These are phyloP conservation scores for Drosophila lini DNA, from an alignment of 1,140 invertebrate species.

Conservation along the genomic window DNA sequence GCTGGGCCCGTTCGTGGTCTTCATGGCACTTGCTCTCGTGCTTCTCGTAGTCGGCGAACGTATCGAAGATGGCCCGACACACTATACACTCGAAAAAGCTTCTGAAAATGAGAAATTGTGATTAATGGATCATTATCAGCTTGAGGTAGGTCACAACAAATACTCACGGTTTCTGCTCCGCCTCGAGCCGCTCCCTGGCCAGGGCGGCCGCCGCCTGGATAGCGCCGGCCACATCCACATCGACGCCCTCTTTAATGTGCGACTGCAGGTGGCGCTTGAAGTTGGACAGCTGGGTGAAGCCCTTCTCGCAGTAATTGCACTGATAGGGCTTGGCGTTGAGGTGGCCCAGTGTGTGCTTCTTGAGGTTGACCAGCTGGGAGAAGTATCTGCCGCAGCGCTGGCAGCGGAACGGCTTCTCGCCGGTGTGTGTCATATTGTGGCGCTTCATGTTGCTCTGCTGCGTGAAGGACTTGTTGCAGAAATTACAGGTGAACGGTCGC, in stretches of 20 bases:
- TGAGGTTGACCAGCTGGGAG: constrained; percentile 82
- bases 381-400: constrained; percentile 80
- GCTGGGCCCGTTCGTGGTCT: constrained; percentile 68
- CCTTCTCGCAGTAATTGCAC: constrained; percentile 79
- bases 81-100: constrained; percentile 81
- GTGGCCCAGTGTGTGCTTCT: constrained; percentile 83
- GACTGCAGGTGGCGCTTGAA: constrained; percentile 79
- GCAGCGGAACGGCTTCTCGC: constrained; percentile 82
- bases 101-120: constrained; percentile 20
- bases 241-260: constrained; percentile 80
- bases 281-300: constrained; percentile 79
- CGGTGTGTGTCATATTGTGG: constrained; percentile 84
- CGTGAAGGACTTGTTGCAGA: constrained; percentile 83
- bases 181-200: constrained; percentile 66
- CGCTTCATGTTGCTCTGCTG: constrained; percentile 84
- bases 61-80: constrained; percentile 79
- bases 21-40: constrained; percentile 78
- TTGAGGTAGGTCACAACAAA: neutral
- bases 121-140: neutral
- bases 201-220: constrained; percentile 71
- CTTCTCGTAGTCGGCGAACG: constrained; percentile 78
- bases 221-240: constrained; percentile 69
- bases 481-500: constrained; percentile 79
- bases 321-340: constrained; percentile 79
- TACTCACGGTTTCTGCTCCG: constrained; percentile 78